Evolutionary conservation across 2,113 vertebrate species (phyloP), one percentile per base, ranked within the genome.

Genomic region (Apodemus sylvaticus): DNA sequence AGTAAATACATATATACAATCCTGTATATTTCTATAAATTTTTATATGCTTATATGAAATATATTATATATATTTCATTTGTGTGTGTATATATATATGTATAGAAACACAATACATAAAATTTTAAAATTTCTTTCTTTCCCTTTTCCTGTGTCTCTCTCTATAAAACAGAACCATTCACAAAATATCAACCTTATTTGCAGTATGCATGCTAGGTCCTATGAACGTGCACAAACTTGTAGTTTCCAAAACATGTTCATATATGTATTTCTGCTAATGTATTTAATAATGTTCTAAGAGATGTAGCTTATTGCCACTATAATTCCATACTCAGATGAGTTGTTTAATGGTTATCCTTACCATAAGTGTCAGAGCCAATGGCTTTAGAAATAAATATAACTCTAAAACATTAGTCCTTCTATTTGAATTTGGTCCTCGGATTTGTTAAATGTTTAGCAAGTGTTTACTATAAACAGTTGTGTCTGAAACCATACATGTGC

Each of bases 221-320:
- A 81, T 11, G 42, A 86, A 94, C 60, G 4, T 48, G 34, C 0
- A 11, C 62, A 94, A 74, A 71, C 36, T 62, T 29, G 36, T 0
- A 34, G 42, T 77, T 96, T 93, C 92, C 58, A 96, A 92, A 97
- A 70, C 93, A 74, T 83, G 24, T 66, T 81, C 5, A 90, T 29
- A 5, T 36, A 3, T 76, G 14, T 51, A 66, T 91, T 86, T 48
- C 62, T 86, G 86, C 53, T 90, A 51, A 45, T 85, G 31, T 1
- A 51, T 39, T 91, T 94, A 77, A 3, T n/a, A 60, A 62, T 39
- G 3, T 3, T 90, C 9, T 96, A 91, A 64, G 39, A 91, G n/a
- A 77, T n/a, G 48, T n/a, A 92, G 24, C 2, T 82, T 81, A 62
- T 48, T 58, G 20, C 34, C 11, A 60, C 90, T 91, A 78, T 81